Base-by-base conservation (phyloP, 2,888 invertebrate species). In the Sarcophaga carnaria region DNA sequence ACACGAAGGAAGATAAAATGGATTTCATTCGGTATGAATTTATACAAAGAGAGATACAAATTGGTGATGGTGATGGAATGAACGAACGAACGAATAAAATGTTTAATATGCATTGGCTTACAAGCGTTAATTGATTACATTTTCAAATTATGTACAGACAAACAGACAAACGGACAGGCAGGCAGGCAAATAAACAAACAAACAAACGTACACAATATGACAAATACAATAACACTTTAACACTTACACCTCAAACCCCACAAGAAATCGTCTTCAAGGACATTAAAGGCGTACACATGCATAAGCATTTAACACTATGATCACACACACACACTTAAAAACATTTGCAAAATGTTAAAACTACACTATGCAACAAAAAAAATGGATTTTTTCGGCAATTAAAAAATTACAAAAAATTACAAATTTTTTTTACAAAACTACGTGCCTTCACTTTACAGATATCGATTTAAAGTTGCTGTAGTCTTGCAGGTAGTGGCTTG, bases 71-170 rank as follows among this genome's bases (percentile, higher is more conserved):
- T 59, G 45, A 47, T 59, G 17, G 37, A 12, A 60, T n/a, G 6
- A 49, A 8, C n/a, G 8, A 6, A 49, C 8, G 62, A 45, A 47
- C n/a, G 20, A 14, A 22, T 20, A 17, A 47, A 45, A 64, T 70
- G 70, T 77, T 85, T 60, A 71, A 74, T 71, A 79, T 70, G 64
- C 59, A 17, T 37, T 80, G 22, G 62, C 37, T 80, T 71, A 77
- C 66, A 25, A 37, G 45, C 47, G 67, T 62, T 72, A 80, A 77
- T 80, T 80, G 71, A 80, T 67, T 80, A 74, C 78, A 79, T 83
- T 69, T 72, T 37, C 37, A 37, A 37, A 37, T 37, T 37, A 37
- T 37, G 37, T 37, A 37, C 37, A 37, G 8, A 37, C 37, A 37
- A 37, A 37, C 37, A 37, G 10, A 37, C 37, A 37, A 1, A 5